Evolutionary conservation across 2,113 vertebrate species (phyloP), one percentile per base, ranked within the genome.

Genomic region (Cynoglossus semilaevis): DNA sequence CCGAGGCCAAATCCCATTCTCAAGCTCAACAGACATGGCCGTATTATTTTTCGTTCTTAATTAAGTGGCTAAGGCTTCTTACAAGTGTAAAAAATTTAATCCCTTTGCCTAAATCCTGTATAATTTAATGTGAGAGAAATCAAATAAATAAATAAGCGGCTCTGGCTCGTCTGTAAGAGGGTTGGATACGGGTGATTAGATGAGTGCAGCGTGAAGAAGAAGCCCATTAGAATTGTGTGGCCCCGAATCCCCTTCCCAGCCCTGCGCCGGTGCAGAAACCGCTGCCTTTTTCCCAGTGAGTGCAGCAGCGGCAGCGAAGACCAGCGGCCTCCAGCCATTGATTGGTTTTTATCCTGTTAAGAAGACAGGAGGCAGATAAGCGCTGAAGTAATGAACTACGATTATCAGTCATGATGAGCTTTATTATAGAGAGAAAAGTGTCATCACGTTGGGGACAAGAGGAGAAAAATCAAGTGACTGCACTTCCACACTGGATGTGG

Each of bases 161-260:
- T 67, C 36, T 18, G 59, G 74, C 72, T 79, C 63, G 8, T 75
- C 56, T 74, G 64, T 81, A 82, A 85, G 84, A 80, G 80, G 78
- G 80, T 85, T 87, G 86, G 87, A 91, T 88, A 88, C 58, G 87
- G 87, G 77, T 88, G 87, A 91, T 90, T 89, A 90, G 88, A 87
- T 88, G 85, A 85, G 82, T 62, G 38, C 63, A 73, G 77, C 78
- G 71, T 88, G 88, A 85, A 90, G 81, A 91, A 29, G 38, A 4
- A 89, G 82, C 87, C 76, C 85, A 88, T 90, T 88, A 90, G 77
- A 66, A 81, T 73, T 76, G 80, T 55, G 62, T 80, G 72, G 78
- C 82, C 80, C 75, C 67, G 84, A 87, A 89, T 89, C 83, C 85
- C 36, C 68, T 69, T 56, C 75, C 60, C 61, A 62, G 7, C 67